Conservation (phyloP, 1,140 invertebrate species). For the Aporrectodea caliginosa region DNA sequence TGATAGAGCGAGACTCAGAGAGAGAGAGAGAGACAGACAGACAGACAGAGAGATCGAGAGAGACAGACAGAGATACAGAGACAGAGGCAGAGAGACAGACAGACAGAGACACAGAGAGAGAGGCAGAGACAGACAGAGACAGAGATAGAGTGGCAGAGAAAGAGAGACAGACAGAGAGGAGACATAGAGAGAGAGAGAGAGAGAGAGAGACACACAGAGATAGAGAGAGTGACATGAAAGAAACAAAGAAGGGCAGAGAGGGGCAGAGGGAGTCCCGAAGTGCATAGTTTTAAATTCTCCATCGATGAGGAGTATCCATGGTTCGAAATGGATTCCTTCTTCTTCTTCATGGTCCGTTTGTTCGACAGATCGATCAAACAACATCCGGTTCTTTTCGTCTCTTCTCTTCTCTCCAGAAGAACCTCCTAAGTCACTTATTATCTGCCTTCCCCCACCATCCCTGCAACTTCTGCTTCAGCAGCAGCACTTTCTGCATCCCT, state of each 20-base stretch:
- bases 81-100: background rate
- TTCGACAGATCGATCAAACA: background rate
- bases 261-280: background rate
- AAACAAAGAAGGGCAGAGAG: background rate
- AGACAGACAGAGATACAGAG: background rate
- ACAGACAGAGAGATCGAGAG: background rate
- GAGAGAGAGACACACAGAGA: slow-evolving; percentile 1
- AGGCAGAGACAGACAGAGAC: background rate
- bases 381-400: background rate
- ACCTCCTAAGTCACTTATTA: too few relatives aligned
- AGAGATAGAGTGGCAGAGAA: background rate
- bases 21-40: background rate
- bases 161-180: background rate
- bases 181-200: background rate
- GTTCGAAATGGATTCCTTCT: background rate
- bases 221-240: background rate
- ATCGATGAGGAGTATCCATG: background rate
- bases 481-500: too few relatives aligned
- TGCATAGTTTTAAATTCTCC: background rate
- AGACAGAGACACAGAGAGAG: background rate
- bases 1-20: background rate
- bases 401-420: too few relatives aligned
- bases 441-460: too few relatives aligned
- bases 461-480: too few relatives aligned
- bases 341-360: background rate